These are phyloP conservation scores for Heliconius hortense DNA, from an alignment of 2,888 invertebrate genomes.

Conservation along the genomic window DNA sequence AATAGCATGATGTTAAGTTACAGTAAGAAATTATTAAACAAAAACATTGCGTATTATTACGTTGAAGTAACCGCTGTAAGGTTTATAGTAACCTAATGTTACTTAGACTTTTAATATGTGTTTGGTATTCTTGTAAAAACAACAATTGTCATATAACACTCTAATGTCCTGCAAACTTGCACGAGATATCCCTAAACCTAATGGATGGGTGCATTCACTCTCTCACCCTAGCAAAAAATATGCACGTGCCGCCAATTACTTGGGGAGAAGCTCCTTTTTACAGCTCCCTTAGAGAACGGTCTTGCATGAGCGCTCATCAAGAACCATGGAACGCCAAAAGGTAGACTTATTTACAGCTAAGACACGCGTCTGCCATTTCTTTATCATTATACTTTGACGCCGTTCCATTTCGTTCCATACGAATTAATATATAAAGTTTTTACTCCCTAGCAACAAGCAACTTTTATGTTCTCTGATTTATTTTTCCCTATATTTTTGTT, in stretches of 20 bases:
- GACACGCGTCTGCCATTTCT: conserved; percentile 65
- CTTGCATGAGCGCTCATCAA: conserved; percentile 48
- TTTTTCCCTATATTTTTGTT: conserved; percentile 48
- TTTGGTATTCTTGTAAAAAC: not conserved
- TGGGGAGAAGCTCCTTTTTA: conserved; percentile 60
- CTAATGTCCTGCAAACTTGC: not conserved
- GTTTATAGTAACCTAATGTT: not conserved
- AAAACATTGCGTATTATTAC: not conserved
- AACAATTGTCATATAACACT: not conserved
- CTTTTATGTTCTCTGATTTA: conserved; percentile 38
- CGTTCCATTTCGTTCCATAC: conserved; percentile 64
- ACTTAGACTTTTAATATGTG: too few relatives aligned
- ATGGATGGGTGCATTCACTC: conserved; percentile 64
- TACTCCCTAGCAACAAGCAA: conserved; percentile 37
- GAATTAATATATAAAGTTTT: conserved; percentile 47
- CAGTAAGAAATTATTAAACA: not conserved
- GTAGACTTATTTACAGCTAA: conserved; percentile 58
- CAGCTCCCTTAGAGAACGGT: conserved; percentile 51
- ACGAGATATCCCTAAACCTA: conserved; percentile 50
- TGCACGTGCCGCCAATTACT: conserved; percentile 77
- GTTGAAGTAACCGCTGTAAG: not conserved
- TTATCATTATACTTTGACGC: conserved; percentile 48
- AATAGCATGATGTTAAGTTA: conserved; percentile 9
- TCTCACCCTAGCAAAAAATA: conserved; percentile 59
- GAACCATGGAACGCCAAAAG: conserved; percentile 43